These are phyloP conservation scores for Noctua comes DNA, from an alignment of 2,888 invertebrate genomes.

Conservation along the genomic window DNA sequence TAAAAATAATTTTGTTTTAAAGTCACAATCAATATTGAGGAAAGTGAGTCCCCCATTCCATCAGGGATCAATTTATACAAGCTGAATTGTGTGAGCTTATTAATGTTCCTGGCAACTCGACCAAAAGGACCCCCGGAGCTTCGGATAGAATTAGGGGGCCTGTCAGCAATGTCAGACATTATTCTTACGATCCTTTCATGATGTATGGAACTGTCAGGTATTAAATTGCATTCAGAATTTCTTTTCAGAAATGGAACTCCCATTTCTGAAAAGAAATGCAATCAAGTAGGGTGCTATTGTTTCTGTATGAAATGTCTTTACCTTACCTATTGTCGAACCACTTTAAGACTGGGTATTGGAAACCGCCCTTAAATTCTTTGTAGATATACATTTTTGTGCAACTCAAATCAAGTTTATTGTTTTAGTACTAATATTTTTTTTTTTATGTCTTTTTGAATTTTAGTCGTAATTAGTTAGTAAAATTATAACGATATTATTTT, in stretches of 20 bases:
- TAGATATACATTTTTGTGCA: too few species aligned
- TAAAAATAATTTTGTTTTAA: not conserved
- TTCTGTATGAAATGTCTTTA: not conserved
- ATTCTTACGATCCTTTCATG: slow-evolving; percentile 64
- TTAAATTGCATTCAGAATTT: slow-evolving; percentile 62
- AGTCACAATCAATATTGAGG: not conserved
- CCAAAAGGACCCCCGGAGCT: slow-evolving; percentile 57
- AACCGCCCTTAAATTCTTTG: too few species aligned
- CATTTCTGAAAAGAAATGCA: too few species aligned
- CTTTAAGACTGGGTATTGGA: too few species aligned
- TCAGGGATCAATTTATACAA: slow-evolving; percentile 29
- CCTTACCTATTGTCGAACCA: not conserved
- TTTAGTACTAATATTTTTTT: too few species aligned
- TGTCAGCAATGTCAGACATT: slow-evolving; percentile 74
- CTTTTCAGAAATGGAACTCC: slow-evolving; percentile 37
- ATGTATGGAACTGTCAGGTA: slow-evolving; percentile 66
- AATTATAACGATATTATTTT: too few species aligned
- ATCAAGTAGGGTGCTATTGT: slow-evolving; percentile 24
- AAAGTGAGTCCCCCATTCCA: not conserved
- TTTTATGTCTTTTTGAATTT: too few species aligned
- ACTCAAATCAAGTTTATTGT: too few species aligned
- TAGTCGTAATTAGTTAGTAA: too few species aligned
- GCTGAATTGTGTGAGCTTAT: slow-evolving; percentile 56
- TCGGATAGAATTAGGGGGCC: slow-evolving; percentile 74
- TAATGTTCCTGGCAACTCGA: slow-evolving; percentile 69